A percentile compares a stretch with the other conserved stretches of the same genome.
phyloP scores from a whole-genome alignment of 2,888 invertebrate genomes.

The Phrixothrix hirtus region DNA sequence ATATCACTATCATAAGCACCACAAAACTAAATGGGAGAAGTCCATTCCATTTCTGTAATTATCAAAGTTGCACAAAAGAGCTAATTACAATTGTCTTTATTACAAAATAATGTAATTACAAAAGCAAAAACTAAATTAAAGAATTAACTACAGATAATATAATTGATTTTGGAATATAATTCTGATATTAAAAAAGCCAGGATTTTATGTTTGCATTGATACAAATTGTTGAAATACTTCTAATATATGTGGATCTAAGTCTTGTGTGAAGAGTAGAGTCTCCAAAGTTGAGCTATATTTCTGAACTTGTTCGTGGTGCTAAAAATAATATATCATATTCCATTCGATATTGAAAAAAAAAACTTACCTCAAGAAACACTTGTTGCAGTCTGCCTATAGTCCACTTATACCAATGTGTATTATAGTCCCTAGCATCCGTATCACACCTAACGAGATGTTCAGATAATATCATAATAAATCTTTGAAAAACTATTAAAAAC shows the following conservation, averaged over 20 bases:
- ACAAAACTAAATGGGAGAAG: too few species aligned
- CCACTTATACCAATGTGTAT: slow-evolving; percentile 96
- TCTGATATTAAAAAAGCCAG: too few species aligned
- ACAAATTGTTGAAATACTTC: slow-evolving; percentile 98
- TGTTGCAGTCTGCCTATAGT: slow-evolving; percentile 93
- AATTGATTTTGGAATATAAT: too few species aligned
- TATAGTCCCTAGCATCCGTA: slow-evolving; percentile 89
- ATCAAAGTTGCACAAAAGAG: too few species aligned
- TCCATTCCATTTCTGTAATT: too few species aligned
- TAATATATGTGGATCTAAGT: slow-evolving; percentile 92
- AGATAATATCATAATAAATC: slow-evolving; percentile 96
- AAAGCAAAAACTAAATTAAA: too few species aligned
- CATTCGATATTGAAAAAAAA: slow-evolving; percentile 9
- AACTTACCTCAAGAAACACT: slow-evolving; percentile 83
- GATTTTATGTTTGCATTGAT: slow-evolving; percentile 73
- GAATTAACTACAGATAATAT: too few species aligned
- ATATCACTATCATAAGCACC: too few species aligned
- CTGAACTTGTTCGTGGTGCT: slow-evolving; percentile 98
- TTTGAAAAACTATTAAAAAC: slow-evolving; percentile 95
- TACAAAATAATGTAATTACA: too few species aligned
- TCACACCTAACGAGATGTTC: slow-evolving; percentile 94
- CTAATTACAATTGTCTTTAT: too few species aligned
- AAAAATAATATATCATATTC: too few species aligned
- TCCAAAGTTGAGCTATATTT: slow-evolving; percentile 95
- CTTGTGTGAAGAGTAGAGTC: slow-evolving; percentile 93